These are phyloP conservation scores for Andrena bucephala DNA, from an alignment of 2,888 invertebrate species.

Conservation along the genomic window DNA sequence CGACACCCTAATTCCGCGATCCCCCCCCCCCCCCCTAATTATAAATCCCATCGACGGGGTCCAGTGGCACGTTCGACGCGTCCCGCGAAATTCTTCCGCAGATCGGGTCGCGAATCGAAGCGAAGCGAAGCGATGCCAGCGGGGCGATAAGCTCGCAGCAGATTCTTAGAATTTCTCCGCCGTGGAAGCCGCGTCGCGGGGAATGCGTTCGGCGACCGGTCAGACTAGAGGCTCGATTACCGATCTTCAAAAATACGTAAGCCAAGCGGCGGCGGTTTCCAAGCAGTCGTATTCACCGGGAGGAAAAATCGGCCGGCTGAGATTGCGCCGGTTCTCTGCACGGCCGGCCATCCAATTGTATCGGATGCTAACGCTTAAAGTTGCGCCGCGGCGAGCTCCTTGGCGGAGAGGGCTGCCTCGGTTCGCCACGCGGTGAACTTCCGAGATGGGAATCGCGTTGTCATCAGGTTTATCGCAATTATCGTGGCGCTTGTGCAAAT, in stretches of 20 bases:
- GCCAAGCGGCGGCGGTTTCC: slow-evolving; percentile 46
- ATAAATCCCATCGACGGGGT: neutral
- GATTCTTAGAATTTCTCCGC: slow-evolving; percentile 60
- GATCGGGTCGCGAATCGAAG: slow-evolving; percentile 49
- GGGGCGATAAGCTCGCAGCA: slow-evolving; percentile 53
- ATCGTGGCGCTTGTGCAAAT: slow-evolving; percentile 61
- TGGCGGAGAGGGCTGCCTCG: neutral
- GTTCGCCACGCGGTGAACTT: slow-evolving; percentile 53
- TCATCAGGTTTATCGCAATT: slow-evolving; percentile 74
- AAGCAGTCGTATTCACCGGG: slow-evolving; percentile 57
- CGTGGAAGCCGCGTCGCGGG: slow-evolving; percentile 41
- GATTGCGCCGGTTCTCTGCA: slow-evolving; percentile 53
- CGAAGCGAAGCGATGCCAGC: slow-evolving; percentile 56
- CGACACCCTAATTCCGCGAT: neutral
- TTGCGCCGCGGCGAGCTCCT: neutral
- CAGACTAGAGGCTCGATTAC: slow-evolving; percentile 57
- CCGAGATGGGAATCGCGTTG: slow-evolving; percentile 72
- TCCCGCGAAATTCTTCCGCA: neutral
- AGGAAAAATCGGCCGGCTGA: slow-evolving; percentile 48
- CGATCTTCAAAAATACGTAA: slow-evolving; percentile 67
- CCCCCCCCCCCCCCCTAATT: neutral
- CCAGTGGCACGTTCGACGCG: neutral
- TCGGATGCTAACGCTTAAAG: slow-evolving; percentile 36
- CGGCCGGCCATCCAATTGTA: slow-evolving; percentile 48
- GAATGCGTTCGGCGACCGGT: slow-evolving; percentile 43